Evolutionary conservation across 2,888 invertebrate genomes (phyloP).

Genomic region (Amiota minor): DNA sequence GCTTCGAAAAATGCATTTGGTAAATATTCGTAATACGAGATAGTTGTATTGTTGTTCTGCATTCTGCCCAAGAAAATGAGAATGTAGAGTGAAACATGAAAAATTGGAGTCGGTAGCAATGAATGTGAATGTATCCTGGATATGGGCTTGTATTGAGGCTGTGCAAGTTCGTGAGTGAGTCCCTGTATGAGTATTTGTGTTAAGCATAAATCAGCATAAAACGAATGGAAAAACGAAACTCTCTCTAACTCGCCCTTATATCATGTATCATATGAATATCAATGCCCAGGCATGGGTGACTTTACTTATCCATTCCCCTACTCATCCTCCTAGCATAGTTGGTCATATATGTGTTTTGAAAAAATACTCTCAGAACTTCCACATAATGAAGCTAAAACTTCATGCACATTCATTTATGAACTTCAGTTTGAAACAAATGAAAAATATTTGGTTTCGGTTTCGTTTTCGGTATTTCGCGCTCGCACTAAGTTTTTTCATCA

Average conservation of each 20-base stretch:
- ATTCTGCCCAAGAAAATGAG: neutral
- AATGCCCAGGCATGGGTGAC: no score
- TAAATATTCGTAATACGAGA: conserved; percentile 7
- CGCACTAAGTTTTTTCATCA: neutral
- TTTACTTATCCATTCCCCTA: no score
- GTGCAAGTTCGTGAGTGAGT: neutral
- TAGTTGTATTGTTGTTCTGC: neutral
- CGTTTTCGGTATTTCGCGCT: conserved; percentile 1
- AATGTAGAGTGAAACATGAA: neutral
- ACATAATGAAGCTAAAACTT: neutral
- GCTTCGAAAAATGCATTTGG: conserved; percentile 18
- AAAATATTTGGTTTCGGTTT: conserved; percentile 7
- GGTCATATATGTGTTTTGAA: no score
- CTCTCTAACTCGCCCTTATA: no score
- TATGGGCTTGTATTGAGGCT: neutral
- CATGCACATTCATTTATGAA: conserved; percentile 19
- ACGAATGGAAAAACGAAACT: no score
- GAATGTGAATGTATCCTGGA: neutral
- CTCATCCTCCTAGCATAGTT: no score
- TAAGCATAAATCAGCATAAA: conserved; percentile 5
- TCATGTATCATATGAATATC: no score
- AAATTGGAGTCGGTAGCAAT: neutral
- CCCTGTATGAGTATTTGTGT: neutral
- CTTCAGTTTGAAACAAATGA: conserved; percentile 19
- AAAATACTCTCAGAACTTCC: no score